These are phyloP conservation scores for Sminthurides aquaticus DNA, from an alignment of 2,888 invertebrate genomes.

Conservation along the genomic window DNA sequence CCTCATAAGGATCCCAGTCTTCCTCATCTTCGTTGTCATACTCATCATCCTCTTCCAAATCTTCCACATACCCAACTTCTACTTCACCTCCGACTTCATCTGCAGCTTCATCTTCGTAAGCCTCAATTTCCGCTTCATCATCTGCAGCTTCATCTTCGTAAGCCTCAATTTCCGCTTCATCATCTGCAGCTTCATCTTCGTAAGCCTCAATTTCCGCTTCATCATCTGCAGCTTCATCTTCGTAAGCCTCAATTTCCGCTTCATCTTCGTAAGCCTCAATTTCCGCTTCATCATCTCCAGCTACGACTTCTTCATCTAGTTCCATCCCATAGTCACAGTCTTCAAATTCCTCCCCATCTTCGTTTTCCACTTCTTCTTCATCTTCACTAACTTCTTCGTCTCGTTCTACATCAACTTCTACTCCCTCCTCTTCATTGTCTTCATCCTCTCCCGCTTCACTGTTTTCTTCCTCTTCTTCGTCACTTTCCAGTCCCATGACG, in stretches of 20 bases:
- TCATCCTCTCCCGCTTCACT: background rate
- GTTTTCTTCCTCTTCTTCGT: background rate
- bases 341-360: background rate
- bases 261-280: background rate
- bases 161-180: background rate
- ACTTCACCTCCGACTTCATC: background rate
- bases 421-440: conserved; percentile 1
- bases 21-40: background rate
- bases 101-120: background rate
- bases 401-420: background rate
- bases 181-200: background rate
- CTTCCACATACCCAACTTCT: background rate
- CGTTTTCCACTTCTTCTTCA: background rate
- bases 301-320: conserved; percentile 4
- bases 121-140: background rate
- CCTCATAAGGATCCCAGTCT: background rate
- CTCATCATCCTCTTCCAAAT: background rate
- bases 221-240: background rate
- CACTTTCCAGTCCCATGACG: background rate
- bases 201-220: background rate
- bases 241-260: background rate
- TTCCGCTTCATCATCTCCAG: background rate
- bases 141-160: background rate
- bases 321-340: background rate
- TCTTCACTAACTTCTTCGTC: background rate